Evolutionary conservation across 2,113 vertebrate species (phyloP).

Genomic region (Trematocara nigrifrons): DNA sequence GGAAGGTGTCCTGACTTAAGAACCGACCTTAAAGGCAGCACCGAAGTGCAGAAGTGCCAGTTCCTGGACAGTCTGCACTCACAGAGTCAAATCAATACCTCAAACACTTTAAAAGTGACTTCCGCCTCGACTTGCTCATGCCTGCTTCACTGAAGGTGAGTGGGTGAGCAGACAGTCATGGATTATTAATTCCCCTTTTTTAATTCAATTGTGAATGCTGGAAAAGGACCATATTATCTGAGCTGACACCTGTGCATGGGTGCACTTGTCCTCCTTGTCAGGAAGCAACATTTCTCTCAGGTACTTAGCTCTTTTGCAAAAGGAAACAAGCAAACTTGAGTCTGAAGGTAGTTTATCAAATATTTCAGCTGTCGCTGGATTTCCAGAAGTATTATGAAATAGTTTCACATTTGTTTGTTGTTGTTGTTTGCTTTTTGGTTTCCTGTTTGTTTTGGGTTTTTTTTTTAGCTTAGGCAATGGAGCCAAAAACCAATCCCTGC

Average conservation of each 20-base stretch:
- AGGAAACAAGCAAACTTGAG: background rate
- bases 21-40: background rate
- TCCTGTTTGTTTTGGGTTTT: background rate
- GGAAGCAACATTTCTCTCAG: background rate
- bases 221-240: slow-evolving; percentile 31
- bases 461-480: background rate
- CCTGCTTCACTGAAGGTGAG: slow-evolving; percentile 21
- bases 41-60: background rate
- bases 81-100: slow-evolving; percentile 18
- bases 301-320: background rate
- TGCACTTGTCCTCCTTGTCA: background rate
- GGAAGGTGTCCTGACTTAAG: background rate
- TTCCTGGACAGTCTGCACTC: background rate
- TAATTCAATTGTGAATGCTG: slow-evolving; percentile 6
- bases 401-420: background rate
- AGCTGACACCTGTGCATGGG: background rate
- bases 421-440: background rate
- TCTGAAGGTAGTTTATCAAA: background rate
- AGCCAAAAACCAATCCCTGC: slow-evolving; percentile 11
- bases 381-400: background rate
- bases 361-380: background rate
- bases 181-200: slow-evolving; percentile 32
- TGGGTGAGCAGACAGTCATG: slow-evolving; percentile 13
- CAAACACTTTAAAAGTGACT: slow-evolving; percentile 1
- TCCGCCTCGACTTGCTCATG: background rate